phyloP scores from a whole-genome alignment of 2,888 invertebrate species.

The Stictocephala bisonia region DNA sequence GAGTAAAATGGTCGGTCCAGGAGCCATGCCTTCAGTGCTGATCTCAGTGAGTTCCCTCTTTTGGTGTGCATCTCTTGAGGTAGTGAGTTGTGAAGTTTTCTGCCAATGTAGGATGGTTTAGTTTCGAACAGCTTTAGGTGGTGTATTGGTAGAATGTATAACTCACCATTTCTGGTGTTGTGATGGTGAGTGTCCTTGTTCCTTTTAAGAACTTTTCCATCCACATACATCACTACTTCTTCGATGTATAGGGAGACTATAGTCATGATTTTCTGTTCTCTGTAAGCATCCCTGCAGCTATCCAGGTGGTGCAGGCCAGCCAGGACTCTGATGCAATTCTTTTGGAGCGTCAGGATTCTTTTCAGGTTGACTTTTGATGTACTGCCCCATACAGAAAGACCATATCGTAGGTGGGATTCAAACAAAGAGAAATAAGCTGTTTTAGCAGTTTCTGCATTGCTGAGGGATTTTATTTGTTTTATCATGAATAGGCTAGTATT shows the following conservation, averaged over 20 bases:
- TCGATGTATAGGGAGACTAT: background rate
- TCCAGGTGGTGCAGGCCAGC: background rate
- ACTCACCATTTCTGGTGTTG: conserved; percentile 15
- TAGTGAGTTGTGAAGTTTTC: conserved; percentile 7
- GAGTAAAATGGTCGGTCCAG: conserved; percentile 11
- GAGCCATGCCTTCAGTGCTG: background rate
- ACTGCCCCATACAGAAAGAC: conserved; percentile 4
- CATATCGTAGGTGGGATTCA: background rate
- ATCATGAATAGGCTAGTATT: too few relatives aligned
- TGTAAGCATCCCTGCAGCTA: background rate
- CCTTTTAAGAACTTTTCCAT: background rate
- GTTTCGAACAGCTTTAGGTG: conserved; percentile 1
- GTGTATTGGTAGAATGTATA: background rate
- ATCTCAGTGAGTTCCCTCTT: background rate
- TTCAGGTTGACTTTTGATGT: background rate
- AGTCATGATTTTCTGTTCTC: background rate
- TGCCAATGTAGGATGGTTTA: conserved; percentile 20
- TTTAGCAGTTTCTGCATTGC: background rate
- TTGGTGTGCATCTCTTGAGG: background rate
- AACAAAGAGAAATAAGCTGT: conserved; percentile 1
- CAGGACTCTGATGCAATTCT: conserved; percentile 6
- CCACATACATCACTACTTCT: conserved; percentile 11
- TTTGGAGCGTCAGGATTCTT: background rate
- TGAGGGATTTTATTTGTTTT: too few relatives aligned
- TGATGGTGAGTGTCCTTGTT: conserved; percentile 2